Evolutionary conservation across 1,140 invertebrate genomes (phyloP), one percentile per base, ranked within the genome.

Genomic region (Cecropterus lyciades): DNA sequence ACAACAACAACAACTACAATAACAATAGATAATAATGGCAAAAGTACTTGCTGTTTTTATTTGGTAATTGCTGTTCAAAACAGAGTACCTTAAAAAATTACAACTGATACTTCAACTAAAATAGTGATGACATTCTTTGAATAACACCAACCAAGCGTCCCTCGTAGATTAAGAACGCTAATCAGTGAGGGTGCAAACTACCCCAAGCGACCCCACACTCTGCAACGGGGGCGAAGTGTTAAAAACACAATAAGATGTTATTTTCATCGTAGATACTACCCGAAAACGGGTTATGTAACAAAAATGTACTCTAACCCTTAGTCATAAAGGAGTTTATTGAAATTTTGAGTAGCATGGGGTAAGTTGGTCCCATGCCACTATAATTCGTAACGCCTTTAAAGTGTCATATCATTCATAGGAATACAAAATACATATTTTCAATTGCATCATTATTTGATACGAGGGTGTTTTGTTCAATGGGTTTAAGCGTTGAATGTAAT

Each of bases 391-490:
- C 88, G 88, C 86, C 88, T 88, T 85, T 79, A 80, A 87, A 81
- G 75, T 89, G 86, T 91, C 86, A 89, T 89, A 91, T 91, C 85
- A 89, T 77, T 89, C 84, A 89, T 85, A 76, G 71, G 48, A 76
- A 87, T 83, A 89, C 82, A 84, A 84, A 88, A 88, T 90, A 87
- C 82, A 88, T 87, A 85, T 91, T 89, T 90, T 87, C 80, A 80
- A 83, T 90, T 82, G 84, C 77, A 67, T 77, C 79, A 84, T 89
- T 84, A 82, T 72, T 62, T 68, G 69, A 74, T 66, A 65, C 72
- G 72, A 75, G 77, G 79, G 83, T 79, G 82, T 71, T 67, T 51
- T 67, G 53, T 79, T 79, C 72, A 76, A 72, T 80, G 70, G 43
- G 64, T 75, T 84, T 80, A 74, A 67, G 69, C 67, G 84, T 84